Evolutionary conservation across 2,797 vertebrate genomes (phyloP), one percentile per base, ranked within the genome.

Genomic region (Acrocephalus scirpaceus): DNA sequence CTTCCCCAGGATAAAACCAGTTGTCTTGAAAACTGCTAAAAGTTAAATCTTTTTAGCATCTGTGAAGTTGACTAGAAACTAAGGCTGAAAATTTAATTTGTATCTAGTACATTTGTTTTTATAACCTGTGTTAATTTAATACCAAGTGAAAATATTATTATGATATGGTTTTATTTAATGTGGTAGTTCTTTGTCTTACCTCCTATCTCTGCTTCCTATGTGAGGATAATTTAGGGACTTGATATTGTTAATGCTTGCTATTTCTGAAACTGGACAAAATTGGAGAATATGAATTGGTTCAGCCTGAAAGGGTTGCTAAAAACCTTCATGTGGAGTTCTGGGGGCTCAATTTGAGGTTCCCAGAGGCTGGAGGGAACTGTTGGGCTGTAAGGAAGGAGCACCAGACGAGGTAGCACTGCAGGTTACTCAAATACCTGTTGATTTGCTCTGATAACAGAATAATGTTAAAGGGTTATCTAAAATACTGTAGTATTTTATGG

Each of bases 271-370:
- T 42, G 30, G 17, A 53, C 32, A 17, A 42, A 79, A 57, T 14
- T 36, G 7, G 27, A 38, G 48, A 45, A 11, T 32, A 6, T 42
- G 44, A 84, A 14, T 19, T 72, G 13, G 27, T 50, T 83, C 40
- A 57, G 20, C 53, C 16, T 11, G 17, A 34, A 48, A 65, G 17
- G 32, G 6, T 25, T 65, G 26, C 54, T 38, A 34, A 30, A 84
- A 60, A 29, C 7, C 16, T 34, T 2, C 0, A 0, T 62, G 69
- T 11, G 25, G 19, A 29, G 8, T 40, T 51, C 4, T 6, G 47
- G 62, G 61, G 47, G 16, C 42, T 57, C 16, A 13, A 4, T 4
- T 0, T 29, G 62, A 34, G 34, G 14, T 62, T 74, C 18, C 25
- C 61, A 45, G 48, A 34, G 57, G 47, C 67, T 54, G 61, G 62